Base-by-base conservation (phyloP, 2,888 invertebrate species). In the Andrena bicolor region DNA sequence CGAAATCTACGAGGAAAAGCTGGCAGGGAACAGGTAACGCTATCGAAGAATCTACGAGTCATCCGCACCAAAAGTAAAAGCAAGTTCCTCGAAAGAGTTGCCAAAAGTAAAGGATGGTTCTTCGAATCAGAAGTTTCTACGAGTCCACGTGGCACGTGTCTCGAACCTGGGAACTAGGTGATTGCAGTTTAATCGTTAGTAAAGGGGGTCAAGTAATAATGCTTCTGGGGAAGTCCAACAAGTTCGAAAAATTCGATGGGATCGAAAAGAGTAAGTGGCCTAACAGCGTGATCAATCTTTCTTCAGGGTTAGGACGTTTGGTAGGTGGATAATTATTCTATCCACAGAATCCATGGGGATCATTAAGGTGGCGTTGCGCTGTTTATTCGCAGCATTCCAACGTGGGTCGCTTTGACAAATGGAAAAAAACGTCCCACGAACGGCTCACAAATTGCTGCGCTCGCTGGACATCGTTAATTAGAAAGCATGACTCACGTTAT, bases 401-500 rank as follows among this genome's bases (percentile, higher is more conserved):
- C 73, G 73, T 73, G 72, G 70, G 63, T 53, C 71, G 68, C 41
- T 23, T 78, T 72, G 76, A 65, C 77, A 82, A 85, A 79, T 61
- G 79, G 71, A 81, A 84, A 82, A 84, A 82, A 87, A 60, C 80
- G 82, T 71, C 66, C 73, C 64, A 79, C 80, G 79, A 81, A 68
- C 70, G 74, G 61, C 80, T 81, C 81, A 86, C 84, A 84, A 85
- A 86, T 87, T 88, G 72, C 82, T 70, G 66, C 30, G 80, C 78
- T 83, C 77, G 84, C 75, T 79, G 79, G 65, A 79, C 83, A 76
- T 82, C 86, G 82, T 87, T 87, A 87, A 87, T 87, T 87, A 87
- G 77, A 79, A 84, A 84, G 79, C 80, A 73, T 87, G 87, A 87
- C 87, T 87, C 86, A 86, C 74, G 78, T 81, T 81, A 86, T 84